A percentile compares a stretch with the other conserved stretches of the same genome.
Conservation (phyloP, 2,888 invertebrate species). For the Ceratothoa steindachneri region DNA sequence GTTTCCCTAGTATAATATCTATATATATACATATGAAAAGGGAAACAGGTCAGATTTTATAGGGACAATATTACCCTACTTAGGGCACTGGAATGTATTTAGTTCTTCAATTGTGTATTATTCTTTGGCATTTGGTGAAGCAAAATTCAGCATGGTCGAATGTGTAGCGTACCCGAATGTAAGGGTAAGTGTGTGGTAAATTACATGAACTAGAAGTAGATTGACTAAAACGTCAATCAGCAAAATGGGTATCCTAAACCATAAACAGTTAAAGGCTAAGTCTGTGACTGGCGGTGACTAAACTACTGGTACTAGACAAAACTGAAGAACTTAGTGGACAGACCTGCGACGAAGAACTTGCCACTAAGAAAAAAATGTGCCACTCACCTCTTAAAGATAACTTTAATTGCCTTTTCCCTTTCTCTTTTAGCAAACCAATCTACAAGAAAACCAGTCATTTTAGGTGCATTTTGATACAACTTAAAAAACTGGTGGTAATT, state of each 20-base stretch:
- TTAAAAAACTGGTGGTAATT: slow-evolving; percentile 88
- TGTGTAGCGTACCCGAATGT: no score
- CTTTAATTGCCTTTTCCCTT: slow-evolving; percentile 82
- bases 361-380: no score
- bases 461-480: slow-evolving; percentile 80
- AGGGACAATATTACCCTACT: not conserved
- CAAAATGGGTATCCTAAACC: no score
- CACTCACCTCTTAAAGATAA: slow-evolving; percentile 96
- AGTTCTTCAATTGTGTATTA: not conserved
- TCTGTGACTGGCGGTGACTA: no score
- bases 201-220: no score
- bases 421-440: slow-evolving; percentile 97
- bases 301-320: no score
- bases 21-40: no score
- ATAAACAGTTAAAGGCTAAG: no score
- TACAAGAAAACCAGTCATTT: slow-evolving; percentile 93
- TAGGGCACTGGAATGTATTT: not conserved
- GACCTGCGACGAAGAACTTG: no score
- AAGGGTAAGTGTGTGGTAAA: no score
- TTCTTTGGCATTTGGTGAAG: not conserved
- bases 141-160: not conserved
- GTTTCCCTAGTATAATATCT: not conserved
- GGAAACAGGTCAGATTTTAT: not conserved
- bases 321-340: no score
- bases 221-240: no score